Conservation (phyloP, 2,797 vertebrate species). For the Megalops cyprinoides region DNA sequence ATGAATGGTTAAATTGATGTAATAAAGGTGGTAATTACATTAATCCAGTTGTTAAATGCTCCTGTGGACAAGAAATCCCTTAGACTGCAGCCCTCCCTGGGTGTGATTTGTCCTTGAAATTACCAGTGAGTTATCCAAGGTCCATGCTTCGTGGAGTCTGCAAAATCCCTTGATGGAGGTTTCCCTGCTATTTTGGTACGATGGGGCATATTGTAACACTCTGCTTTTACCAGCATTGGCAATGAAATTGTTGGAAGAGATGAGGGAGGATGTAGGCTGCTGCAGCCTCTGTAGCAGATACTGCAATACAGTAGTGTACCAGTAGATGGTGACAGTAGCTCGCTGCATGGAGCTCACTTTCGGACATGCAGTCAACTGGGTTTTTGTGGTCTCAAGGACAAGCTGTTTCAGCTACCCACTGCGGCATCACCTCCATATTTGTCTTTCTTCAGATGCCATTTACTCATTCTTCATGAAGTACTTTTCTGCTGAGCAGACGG, state of each 20-base stretch:
- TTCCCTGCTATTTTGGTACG: no score
- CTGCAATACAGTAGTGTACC: neutral
- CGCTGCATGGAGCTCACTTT: neutral
- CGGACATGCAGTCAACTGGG: neutral
- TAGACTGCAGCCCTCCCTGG: neutral
- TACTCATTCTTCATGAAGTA: neutral
- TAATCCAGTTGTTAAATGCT: neutral
- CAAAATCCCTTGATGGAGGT: no score
- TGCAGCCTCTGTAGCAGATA: neutral
- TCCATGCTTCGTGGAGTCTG: neutral
- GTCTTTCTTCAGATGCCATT: neutral
- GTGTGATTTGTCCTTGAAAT: neutral
- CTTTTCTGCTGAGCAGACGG: no score
- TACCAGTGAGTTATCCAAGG: neutral
- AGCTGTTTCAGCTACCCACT: neutral
- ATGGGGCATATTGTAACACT: no score
- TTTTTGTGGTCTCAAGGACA: neutral
- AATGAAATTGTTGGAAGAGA: no score
- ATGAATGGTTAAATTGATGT: neutral
- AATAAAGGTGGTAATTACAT: neutral
- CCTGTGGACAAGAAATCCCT: neutral
- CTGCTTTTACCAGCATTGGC: no score
- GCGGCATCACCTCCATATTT: neutral
- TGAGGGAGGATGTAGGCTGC: neutral
- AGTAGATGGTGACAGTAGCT: slow-evolving; percentile 8